Evolutionary conservation across 2,888 invertebrate species (phyloP).

Genomic region (Drosophila mulleri): DNA sequence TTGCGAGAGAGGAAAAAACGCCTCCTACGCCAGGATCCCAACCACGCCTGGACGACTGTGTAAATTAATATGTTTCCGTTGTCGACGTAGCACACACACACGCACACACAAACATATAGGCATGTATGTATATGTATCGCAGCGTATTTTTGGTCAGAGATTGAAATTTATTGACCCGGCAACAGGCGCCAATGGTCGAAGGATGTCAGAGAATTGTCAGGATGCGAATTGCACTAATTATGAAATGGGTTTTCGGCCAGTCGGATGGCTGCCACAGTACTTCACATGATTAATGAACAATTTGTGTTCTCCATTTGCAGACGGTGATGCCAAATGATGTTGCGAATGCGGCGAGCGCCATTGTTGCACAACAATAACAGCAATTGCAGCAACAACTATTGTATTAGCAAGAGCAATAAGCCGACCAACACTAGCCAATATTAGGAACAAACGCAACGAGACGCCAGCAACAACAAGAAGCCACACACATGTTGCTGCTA

Average conservation of each 20-base stretch:
- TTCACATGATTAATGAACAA: conserved; percentile 45
- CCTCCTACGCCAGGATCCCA: conserved; percentile 28
- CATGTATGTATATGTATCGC: conserved; percentile 8
- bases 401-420: conserved; percentile 26
- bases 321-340: conserved; percentile 51
- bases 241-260: conserved; percentile 63
- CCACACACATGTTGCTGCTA: conserved; percentile 75
- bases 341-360: conserved; percentile 44
- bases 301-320: conserved; percentile 45
- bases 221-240: conserved; percentile 74
- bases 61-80: conserved; percentile 79
- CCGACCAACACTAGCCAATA: conserved; percentile 34
- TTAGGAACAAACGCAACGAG: conserved; percentile 25
- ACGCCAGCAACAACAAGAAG: conserved; percentile 35
- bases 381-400: conserved; percentile 6
- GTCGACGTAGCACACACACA: conserved; percentile 31
- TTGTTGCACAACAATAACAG: conserved; percentile 38
- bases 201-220: conserved; percentile 65
- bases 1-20: conserved; percentile 34
- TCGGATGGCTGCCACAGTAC: conserved; percentile 18
- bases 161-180: conserved; percentile 68
- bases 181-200: conserved; percentile 34
- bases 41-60: conserved; percentile 53
- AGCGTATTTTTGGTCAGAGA: conserved; percentile 48
- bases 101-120: conserved; percentile 10